Evolutionary conservation across 2,797 vertebrate species (phyloP).

Genomic region (Eospalax fontanierii): DNA sequence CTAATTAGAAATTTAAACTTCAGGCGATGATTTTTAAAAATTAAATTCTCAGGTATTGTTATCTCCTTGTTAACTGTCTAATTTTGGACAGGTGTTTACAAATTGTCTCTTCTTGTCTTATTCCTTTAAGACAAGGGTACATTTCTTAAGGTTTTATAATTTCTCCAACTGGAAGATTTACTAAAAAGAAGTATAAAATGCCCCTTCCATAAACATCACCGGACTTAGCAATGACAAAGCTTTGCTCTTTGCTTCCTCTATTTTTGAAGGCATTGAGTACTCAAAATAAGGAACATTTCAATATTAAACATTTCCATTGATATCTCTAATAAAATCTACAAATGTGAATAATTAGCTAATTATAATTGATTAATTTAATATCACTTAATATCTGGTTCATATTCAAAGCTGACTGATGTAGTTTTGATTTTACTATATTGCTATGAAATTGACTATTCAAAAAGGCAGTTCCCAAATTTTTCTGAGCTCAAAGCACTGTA

Average conservation of each 20-base stretch:
- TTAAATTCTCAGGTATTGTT: constrained; percentile 39
- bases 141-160: constrained; percentile 43
- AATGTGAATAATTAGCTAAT: constrained; percentile 1
- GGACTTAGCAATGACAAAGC: not conserved
- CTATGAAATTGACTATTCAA: constrained; percentile 63
- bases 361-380: not conserved
- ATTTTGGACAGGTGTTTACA: constrained; percentile 34
- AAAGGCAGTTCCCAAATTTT: constrained; percentile 54
- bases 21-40: constrained; percentile 58
- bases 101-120: constrained; percentile 31
- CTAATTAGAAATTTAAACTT: constrained; percentile 50
- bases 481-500: constrained; percentile 2
- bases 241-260: constrained; percentile 6
- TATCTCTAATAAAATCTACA: constrained; percentile 58
- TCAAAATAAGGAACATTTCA: constrained; percentile 45
- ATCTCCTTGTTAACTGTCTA: constrained; percentile 59
- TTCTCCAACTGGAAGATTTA: constrained; percentile 36
- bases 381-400: constrained; percentile 11
- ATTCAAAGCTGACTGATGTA: constrained; percentile 46
- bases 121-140: constrained; percentile 14
- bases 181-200: constrained; percentile 18
- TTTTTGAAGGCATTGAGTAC: not conserved
- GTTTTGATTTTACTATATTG: constrained; percentile 46
- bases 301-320: constrained; percentile 36
- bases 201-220: not conserved